These are phyloP conservation scores for Tychaedon coryphoeus DNA, from an alignment of 2,113 vertebrate genomes.

Conservation along the genomic window DNA sequence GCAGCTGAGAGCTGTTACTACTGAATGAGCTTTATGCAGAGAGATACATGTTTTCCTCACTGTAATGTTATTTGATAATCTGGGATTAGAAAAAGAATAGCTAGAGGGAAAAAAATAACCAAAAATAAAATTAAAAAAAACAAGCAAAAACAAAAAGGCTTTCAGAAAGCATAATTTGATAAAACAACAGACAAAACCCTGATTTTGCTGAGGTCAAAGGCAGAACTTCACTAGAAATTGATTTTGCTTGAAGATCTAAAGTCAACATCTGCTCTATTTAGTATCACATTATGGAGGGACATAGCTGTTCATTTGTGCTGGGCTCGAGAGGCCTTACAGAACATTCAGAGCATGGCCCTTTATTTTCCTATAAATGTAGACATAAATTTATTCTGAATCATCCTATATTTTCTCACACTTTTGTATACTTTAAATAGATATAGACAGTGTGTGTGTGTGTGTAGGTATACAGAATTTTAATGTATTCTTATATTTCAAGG, in stretches of 20 bases:
- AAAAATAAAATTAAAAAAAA: background rate
- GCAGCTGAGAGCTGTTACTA: background rate
- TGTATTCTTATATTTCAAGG: background rate
- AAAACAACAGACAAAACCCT: background rate
- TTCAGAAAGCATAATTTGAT: background rate
- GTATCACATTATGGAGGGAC: background rate
- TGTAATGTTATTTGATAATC: background rate
- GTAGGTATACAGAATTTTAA: background rate
- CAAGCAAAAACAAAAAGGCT: background rate
- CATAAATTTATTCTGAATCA: background rate
- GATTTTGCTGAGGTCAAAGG: background rate
- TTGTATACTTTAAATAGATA: background rate
- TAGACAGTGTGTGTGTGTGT: background rate
- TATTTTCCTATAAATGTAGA: background rate
- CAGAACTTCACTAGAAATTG: background rate
- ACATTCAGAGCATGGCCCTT: background rate
- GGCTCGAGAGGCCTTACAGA: background rate
- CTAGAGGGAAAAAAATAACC: background rate
- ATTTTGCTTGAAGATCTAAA: slow-evolving; percentile 5
- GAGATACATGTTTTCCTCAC: background rate
- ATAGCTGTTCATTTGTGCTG: background rate
- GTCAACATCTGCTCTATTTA: background rate
- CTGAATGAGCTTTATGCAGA: background rate
- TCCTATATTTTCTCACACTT: background rate
- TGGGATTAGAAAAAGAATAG: slow-evolving; percentile 1